Base-by-base conservation (phyloP, 2,113 vertebrate genomes). In the Sturnus vulgaris region DNA sequence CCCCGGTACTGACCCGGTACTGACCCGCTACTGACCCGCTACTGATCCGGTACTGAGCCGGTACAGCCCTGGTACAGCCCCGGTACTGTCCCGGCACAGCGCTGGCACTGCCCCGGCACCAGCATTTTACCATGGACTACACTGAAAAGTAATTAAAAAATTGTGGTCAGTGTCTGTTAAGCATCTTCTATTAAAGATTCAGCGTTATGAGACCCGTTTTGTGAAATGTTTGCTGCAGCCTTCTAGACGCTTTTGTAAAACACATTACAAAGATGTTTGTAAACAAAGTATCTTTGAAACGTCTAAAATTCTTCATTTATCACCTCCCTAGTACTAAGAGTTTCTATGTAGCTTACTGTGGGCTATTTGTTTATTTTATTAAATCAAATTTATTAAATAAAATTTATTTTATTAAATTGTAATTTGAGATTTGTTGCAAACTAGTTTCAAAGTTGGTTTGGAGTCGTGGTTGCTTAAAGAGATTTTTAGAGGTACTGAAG, bases 101-200 rank as follows among this genome's bases (percentile, higher is more conserved):
- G 9, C 71, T 2, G 2, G 30, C 9, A 37, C 21, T 4, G 33
- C 15, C 24, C 3, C 13, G 4, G 6, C 0, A 2, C 28, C 35
- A 9, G 9, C 17, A 8, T 5, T 19, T 69, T 19, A 23, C 10
- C 22, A 12, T 12, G n/a, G 35, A 35, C 7, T 53, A 4, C 27
- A 11, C 6, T 40, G 46, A 42, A 68, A 56, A 40, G 24, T 17
- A 35, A 57, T 53, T 42, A 0, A 21, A 72, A 68, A 33, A 4
- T 10, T 31, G 52, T 35, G 30, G 5, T 35, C 21, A 21, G 11
- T 53, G 56, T 40, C 31, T 75, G 33, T 60, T 14, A 52, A 39
- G 9, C 3, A 42, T 69, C 37, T 57, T 82, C 61, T n/a, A 50
- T 12, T 53, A n/a, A 65, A 42, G 57, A 75, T 39, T 86, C 39